Percentiles rank a stretch among this genome's conserved stretches.
Conservation (phyloP, 2,888 invertebrate genomes). For the Melieria omissa region DNA sequence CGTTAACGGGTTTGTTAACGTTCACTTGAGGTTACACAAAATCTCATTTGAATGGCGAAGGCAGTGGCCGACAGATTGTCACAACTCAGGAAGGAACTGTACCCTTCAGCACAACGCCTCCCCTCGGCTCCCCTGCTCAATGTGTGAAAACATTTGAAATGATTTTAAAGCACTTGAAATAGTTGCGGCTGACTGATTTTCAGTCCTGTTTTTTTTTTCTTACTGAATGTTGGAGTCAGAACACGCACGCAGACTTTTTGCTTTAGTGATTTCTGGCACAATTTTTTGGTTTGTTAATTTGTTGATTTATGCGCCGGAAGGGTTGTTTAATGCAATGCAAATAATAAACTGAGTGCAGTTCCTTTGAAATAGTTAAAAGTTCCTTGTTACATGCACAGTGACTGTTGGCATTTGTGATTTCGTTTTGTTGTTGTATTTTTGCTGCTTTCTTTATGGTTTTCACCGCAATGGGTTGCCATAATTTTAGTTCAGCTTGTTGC, state of each 20-base stretch:
- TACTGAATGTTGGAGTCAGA: not conserved
- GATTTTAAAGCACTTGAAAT: slow-evolving; percentile 16
- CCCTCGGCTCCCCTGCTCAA: no score
- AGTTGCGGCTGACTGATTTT: slow-evolving; percentile 3
- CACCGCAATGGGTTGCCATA: not conserved
- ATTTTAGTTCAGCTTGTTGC: not conserved
- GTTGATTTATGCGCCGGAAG: slow-evolving; percentile 63
- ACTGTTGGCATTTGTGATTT: slow-evolving; percentile 29
- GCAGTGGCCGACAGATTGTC: no score
- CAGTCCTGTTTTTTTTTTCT: no score
- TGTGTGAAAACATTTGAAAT: no score
- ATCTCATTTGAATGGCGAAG: no score
- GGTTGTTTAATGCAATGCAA: slow-evolving; percentile 56
- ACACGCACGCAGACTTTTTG: not conserved
- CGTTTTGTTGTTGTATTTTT: slow-evolving; percentile 28
- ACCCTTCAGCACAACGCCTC: no score
- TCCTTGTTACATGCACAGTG: slow-evolving; percentile 10
- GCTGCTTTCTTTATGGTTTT: not conserved
- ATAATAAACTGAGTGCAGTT: slow-evolving; percentile 7
- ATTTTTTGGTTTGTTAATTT: slow-evolving; percentile 50
- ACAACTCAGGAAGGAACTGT: no score
- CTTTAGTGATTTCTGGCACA: slow-evolving; percentile 9
- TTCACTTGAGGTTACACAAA: no score
- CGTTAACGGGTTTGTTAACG: no score
- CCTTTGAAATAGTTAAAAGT: slow-evolving; percentile 20